Percentiles rank a stretch among this genome's conserved stretches.
Evolutionary conservation across 64 coral and sea anemone species (phyloP).

Genomic region (Montipora sp.): DNA sequence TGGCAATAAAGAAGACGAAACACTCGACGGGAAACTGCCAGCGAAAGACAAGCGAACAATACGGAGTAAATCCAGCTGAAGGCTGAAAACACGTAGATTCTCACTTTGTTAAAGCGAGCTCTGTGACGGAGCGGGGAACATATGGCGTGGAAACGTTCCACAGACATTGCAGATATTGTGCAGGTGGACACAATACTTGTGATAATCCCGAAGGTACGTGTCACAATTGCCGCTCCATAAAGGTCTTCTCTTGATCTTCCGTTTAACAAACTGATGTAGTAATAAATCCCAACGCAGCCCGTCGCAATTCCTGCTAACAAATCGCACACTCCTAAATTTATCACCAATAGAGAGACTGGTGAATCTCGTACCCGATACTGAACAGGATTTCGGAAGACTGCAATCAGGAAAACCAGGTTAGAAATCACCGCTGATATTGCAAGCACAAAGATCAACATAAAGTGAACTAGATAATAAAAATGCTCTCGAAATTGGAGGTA

Average conservation of each 20-base stretch:
- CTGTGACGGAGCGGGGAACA: not conserved
- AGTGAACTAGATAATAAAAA: not conserved
- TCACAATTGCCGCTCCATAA: too few relatives aligned
- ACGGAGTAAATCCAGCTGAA: not conserved
- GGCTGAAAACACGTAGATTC: not conserved
- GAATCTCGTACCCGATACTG: too few relatives aligned
- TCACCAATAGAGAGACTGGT: too few relatives aligned
- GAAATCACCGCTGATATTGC: not conserved
- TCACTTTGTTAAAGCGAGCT: not conserved
- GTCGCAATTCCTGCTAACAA: not conserved
- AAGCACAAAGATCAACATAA: not conserved
- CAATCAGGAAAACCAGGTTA: conserved; percentile 11
- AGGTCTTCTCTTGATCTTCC: not conserved
- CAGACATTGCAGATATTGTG: too few relatives aligned
- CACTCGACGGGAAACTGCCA: not conserved
- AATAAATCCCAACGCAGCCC: not conserved
- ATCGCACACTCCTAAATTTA: not conserved
- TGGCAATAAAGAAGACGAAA: not conserved
- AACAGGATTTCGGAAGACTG: not conserved
- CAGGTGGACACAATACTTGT: too few relatives aligned
- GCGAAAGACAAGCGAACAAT: not conserved
- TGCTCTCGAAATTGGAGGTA: too few relatives aligned
- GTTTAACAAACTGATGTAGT: too few relatives aligned
- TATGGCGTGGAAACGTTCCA: not conserved
- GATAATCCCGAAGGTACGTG: not conserved